Conservation (phyloP, 2,888 invertebrate species). For the Nowickia ferox region DNA sequence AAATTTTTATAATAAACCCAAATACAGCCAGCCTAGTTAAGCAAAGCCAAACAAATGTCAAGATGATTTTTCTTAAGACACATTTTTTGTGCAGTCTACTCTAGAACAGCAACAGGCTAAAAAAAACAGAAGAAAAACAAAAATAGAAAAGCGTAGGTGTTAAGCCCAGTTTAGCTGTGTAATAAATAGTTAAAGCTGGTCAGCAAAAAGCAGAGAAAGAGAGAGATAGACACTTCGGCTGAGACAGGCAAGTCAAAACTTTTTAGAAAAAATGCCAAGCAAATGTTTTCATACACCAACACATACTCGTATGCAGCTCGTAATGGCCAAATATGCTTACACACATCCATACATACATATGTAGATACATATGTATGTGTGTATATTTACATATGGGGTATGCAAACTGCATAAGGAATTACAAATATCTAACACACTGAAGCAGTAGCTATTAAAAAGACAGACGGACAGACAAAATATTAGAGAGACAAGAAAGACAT, state of each 20-base stretch:
- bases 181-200: slow-evolving; percentile 64
- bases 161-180: slow-evolving; percentile 68
- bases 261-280: slow-evolving; percentile 8
- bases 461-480: slow-evolving; percentile 13
- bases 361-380: not conserved
- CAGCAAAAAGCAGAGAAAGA: slow-evolving; percentile 27
- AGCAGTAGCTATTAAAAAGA: slow-evolving; percentile 69
- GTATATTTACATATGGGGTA: not conserved
- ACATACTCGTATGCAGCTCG: slow-evolving; percentile 21
- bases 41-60: slow-evolving; percentile 64
- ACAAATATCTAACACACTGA: slow-evolving; percentile 50
- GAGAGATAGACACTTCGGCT: slow-evolving; percentile 20
- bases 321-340: not conserved
- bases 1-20: slow-evolving; percentile 27
- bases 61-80: slow-evolving; percentile 55
- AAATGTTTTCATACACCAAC: slow-evolving; percentile 45
- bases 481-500: not conserved
- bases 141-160: slow-evolving; percentile 68
- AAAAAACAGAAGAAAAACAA: slow-evolving; percentile 15
- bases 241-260: slow-evolving; percentile 17
- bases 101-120: slow-evolving; percentile 3
- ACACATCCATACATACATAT: not conserved
- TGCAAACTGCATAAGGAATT: slow-evolving; percentile 43
- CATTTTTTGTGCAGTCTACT: slow-evolving; percentile 9
- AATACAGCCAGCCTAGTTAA: slow-evolving; percentile 55